These are phyloP conservation scores for Neostethus bicornis DNA, from an alignment of 2,797 vertebrate genomes.

Conservation along the genomic window DNA sequence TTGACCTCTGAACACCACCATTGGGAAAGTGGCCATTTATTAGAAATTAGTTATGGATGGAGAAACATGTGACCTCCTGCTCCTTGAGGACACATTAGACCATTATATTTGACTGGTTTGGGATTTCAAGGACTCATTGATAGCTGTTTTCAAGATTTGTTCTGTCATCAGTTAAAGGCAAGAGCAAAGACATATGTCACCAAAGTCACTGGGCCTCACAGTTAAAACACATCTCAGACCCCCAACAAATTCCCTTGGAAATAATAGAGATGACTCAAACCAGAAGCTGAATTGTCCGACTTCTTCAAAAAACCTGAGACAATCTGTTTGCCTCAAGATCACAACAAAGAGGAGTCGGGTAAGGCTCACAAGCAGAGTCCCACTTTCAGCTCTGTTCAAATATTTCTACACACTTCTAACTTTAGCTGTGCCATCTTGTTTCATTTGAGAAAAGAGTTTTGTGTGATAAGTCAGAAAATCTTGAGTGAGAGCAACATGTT, in stretches of 20 bases:
- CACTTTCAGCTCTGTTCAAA: too few species aligned
- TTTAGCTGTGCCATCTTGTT: too few species aligned
- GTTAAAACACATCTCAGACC: slow-evolving; percentile 53
- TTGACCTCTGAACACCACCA: slow-evolving; percentile 66
- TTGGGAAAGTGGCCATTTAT: slow-evolving; percentile 71
- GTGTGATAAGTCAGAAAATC: too few species aligned
- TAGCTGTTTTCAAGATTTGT: slow-evolving; percentile 68
- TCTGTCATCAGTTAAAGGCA: slow-evolving; percentile 70
- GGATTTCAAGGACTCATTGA: slow-evolving; percentile 69
- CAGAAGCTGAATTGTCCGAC: background rate
- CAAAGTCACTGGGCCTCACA: slow-evolving; percentile 52
- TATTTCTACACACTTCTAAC: too few species aligned
- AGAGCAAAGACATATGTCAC: slow-evolving; percentile 51
- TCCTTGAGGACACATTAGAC: slow-evolving; percentile 65
- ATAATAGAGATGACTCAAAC: slow-evolving; percentile 7
- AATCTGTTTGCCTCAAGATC: too few species aligned
- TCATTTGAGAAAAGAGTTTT: too few species aligned
- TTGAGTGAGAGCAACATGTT: too few species aligned
- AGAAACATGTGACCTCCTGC: slow-evolving; percentile 64
- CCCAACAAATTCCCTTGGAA: slow-evolving; percentile 43
- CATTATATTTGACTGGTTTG: slow-evolving; percentile 70
- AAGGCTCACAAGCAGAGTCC: too few species aligned
- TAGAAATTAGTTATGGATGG: slow-evolving; percentile 75
- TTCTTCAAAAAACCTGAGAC: background rate
- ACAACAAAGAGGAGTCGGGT: too few species aligned